Conservation (phyloP, 2,113 vertebrate genomes). For the Dicaeum eximium region DNA sequence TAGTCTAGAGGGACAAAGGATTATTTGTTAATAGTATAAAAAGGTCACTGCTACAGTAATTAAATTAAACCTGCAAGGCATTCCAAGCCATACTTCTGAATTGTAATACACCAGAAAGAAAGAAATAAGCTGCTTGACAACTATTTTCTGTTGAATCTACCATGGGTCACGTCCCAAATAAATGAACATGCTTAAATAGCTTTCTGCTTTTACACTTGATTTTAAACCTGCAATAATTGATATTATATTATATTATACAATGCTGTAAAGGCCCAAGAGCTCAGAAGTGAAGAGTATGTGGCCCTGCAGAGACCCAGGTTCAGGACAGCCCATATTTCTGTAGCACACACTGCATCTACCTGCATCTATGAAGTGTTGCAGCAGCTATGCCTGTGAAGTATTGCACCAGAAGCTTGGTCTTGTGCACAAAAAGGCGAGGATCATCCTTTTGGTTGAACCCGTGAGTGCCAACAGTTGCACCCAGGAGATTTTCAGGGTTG, state of each 20-base stretch:
- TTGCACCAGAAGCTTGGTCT: background rate
- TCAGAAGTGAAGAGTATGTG: background rate
- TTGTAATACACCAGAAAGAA: background rate
- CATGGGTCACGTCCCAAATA: background rate
- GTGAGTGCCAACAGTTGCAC: background rate
- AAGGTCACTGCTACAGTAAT: constrained; percentile 59
- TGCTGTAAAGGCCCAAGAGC: background rate
- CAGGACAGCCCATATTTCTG: background rate
- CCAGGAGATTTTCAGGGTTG: background rate
- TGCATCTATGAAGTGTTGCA: background rate
- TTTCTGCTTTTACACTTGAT: background rate
- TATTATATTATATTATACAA: background rate
- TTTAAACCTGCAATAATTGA: background rate
- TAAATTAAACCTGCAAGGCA: constrained; percentile 62
- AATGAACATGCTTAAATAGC: background rate
- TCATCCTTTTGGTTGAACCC: fast-evolving
- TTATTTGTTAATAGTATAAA: constrained; percentile 64
- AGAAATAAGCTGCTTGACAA: background rate
- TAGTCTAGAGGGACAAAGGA: constrained; percentile 33
- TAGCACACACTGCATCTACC: background rate
- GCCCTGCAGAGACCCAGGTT: background rate
- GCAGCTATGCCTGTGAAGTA: fast-evolving
- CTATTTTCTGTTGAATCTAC: background rate
- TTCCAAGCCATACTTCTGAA: background rate
- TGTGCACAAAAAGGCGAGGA: background rate